Evolutionary conservation across 2,113 vertebrate species (phyloP), one percentile per base, ranked within the genome.

Genomic region (Phycodurus eques): DNA sequence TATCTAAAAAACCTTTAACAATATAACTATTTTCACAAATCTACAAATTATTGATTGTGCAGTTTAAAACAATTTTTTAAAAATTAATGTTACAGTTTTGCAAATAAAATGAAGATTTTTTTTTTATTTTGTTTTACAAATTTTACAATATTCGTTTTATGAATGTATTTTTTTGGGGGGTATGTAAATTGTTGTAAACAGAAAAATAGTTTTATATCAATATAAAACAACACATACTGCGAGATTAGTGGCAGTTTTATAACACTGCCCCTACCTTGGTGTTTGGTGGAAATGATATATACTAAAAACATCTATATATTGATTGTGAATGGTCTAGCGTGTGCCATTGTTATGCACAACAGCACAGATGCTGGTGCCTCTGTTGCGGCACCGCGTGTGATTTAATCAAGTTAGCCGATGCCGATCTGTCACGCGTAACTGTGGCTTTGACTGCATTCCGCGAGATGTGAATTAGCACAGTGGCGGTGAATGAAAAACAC

Each of bases 391-490:
- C 42, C 62, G 42, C 42, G 69, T 19, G 19, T 76, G 46, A 79
- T 80, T 76, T 64, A 79, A 77, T 75, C 67, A 76, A 49, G 46
- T 72, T 69, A 63, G 49, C 68, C 35, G 39, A 44, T 56, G 57
- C 33, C 11, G 51, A 65, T 68, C 68, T 56, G 62, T 31, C 70
- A 68, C n/a, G 43, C 62, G 20, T 67, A 75, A 72, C 66, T 17
- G 69, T 46, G 65, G 56, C 63, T 60, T 61, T 59, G 59, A 61
- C 68, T 67, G 76, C 71, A 78, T 53, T 27, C 31, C 9, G 31
- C 47, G 71, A 67, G 77, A 72, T 63, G 76, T 76, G 73, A 43
- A 86, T 81, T 72, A 78, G 42, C 75, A 44, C 59, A 35, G 59
- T 17, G 15, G 17, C 61, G 61, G 61, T 1, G 8, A 49, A 54